phyloP scores from a whole-genome alignment of 1,140 invertebrate species.

The Papilio machaon region DNA sequence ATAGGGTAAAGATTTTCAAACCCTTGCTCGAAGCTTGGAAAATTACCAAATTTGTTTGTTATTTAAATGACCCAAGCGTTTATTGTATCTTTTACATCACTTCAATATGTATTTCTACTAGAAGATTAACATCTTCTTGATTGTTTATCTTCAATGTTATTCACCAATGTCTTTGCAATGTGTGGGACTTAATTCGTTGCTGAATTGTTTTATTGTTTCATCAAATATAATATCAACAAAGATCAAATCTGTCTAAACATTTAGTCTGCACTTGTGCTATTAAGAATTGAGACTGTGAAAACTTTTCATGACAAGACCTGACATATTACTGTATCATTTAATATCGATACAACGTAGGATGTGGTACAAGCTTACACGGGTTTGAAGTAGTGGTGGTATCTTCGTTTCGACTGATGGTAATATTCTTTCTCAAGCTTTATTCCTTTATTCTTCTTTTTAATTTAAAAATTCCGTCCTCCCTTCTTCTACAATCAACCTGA shows the following conservation, averaged over 20 bases:
- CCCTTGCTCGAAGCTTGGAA: no score
- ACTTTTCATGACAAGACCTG: background rate
- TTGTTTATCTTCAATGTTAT: background rate
- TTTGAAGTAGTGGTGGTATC: background rate
- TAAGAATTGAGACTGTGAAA: background rate
- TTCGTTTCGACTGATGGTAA: background rate
- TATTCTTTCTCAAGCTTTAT: background rate
- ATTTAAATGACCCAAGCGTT: no score
- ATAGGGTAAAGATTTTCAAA: background rate
- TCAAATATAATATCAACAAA: background rate
- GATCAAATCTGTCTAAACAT: background rate
- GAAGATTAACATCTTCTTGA: background rate
- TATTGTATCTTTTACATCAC: background rate
- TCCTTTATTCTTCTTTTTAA: background rate
- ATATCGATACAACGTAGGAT: background rate
- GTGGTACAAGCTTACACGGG: background rate
- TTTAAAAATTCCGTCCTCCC: background rate
- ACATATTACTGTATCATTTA: background rate
- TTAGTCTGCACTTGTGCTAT: background rate
- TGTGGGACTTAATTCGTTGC: background rate
- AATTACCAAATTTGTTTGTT: no score
- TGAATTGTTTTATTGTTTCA: slow-evolving; percentile 11
- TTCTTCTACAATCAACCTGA: background rate
- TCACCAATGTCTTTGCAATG: background rate
- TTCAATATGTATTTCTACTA: background rate